phyloP scores from a whole-genome alignment of 2,888 invertebrate species.

The Notodonta dromedarius region DNA sequence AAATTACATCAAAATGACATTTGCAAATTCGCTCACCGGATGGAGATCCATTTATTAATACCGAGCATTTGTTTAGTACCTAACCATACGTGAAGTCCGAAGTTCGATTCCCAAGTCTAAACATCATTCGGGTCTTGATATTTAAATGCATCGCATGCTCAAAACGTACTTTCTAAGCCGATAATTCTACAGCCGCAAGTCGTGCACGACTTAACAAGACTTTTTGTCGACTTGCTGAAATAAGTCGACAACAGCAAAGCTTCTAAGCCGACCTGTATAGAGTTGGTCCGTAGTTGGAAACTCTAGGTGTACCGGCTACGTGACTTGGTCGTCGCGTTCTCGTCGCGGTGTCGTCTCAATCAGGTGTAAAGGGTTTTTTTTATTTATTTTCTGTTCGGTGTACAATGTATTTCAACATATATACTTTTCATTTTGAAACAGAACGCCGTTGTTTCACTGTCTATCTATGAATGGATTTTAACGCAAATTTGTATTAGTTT shows the following conservation, averaged over 20 bases:
- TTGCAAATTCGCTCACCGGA: too few relatives aligned
- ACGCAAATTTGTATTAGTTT: too few relatives aligned
- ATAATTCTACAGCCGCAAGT: conserved; percentile 9
- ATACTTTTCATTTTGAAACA: too few relatives aligned
- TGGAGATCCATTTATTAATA: too few relatives aligned
- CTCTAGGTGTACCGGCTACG: conserved; percentile 35
- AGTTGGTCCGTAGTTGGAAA: conserved; percentile 43
- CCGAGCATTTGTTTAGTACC: too few relatives aligned
- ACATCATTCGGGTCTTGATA: too few relatives aligned
- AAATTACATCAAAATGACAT: neutral
- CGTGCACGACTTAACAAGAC: conserved; percentile 22
- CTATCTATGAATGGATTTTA: too few relatives aligned
- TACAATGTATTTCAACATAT: too few relatives aligned
- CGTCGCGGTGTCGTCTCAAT: conserved; percentile 17
- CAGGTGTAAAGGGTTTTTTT: conserved; percentile 22
- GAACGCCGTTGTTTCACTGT: too few relatives aligned
- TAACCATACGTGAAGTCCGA: too few relatives aligned
- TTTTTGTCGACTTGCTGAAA: conserved; percentile 30
- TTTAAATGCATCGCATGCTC: neutral
- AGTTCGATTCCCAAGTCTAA: too few relatives aligned
- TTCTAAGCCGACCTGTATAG: conserved; percentile 49
- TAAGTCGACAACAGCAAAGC: conserved; percentile 40
- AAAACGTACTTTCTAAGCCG: neutral
- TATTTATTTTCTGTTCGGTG: neutral
- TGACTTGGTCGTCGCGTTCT: conserved; percentile 24